A percentile compares a stretch with the other conserved stretches of the same genome.
phyloP scores from a whole-genome alignment of 2,888 invertebrate species.

The Paralinhomoeus sp. region DNA sequence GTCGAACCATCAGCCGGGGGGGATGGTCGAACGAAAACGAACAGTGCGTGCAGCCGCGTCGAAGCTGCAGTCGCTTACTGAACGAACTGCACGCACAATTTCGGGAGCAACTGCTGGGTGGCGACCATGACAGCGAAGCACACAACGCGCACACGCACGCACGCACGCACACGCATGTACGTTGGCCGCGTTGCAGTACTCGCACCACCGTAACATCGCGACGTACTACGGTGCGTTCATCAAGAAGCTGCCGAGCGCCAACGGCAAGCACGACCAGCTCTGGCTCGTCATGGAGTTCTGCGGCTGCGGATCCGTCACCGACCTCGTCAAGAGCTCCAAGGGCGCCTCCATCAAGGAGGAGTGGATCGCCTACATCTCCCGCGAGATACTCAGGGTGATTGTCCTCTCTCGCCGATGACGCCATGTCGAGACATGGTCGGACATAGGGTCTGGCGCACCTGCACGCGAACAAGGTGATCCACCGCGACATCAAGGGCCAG shows the following conservation, averaged over 20 bases:
- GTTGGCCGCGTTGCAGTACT: constrained; percentile 46
- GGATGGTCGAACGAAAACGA: no score
- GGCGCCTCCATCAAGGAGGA: no score
- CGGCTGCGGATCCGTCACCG: constrained; percentile 94
- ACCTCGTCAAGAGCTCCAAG: constrained; percentile 94
- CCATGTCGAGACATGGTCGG: no score
- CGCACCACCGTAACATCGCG: constrained; percentile 95
- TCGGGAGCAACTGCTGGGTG: no score
- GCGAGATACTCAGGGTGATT: constrained; percentile 45
- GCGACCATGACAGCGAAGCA: no score
- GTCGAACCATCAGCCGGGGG: no score
- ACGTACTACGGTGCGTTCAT: constrained; percentile 99
- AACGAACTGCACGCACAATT: no score
- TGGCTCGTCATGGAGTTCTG: constrained; percentile 96
- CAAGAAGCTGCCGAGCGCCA: constrained; percentile 55
- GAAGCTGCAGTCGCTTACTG: no score
- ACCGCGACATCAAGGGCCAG: constrained; percentile 91
- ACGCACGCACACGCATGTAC: no score
- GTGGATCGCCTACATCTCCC: constrained; percentile 98
- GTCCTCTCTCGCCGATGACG: no score
- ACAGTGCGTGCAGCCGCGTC: no score
- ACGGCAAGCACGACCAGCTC: constrained; percentile 85
- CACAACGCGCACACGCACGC: no score
- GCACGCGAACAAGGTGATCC: constrained; percentile 95
- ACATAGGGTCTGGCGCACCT: constrained; percentile 89